Evolutionary conservation across 2,113 vertebrate species (phyloP).

Genomic region (Chloropsis hardwickii): DNA sequence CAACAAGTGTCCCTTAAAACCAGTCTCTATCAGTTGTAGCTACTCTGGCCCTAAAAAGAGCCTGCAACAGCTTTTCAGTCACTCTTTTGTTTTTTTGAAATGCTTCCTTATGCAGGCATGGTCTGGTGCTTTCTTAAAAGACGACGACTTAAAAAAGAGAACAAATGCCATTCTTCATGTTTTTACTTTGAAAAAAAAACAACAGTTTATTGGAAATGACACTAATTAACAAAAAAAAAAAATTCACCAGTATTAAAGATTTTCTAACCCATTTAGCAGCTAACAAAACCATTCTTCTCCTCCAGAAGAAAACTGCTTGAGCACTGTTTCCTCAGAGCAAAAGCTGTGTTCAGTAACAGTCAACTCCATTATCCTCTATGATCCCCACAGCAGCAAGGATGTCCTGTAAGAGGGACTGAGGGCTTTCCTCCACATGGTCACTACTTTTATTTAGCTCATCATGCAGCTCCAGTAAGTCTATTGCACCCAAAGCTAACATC

Average conservation of each 20-base stretch:
- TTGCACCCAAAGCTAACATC: slow-evolving; percentile 40
- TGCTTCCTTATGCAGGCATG: neutral
- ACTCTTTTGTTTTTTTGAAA: neutral
- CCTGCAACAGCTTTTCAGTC: neutral
- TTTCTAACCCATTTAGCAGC: neutral
- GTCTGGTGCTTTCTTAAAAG: neutral
- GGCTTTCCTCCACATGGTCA: slow-evolving; percentile 84
- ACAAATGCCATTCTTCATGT: neutral
- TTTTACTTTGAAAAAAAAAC: neutral
- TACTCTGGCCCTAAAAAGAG: neutral
- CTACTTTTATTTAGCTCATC: slow-evolving; percentile 79
- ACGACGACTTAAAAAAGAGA: neutral
- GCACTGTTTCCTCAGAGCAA: neutral
- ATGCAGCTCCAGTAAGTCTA: slow-evolving; percentile 77
- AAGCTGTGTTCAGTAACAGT: slow-evolving; percentile 78
- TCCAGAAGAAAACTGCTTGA: neutral
- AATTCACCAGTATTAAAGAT: neutral
- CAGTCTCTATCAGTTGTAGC: neutral
- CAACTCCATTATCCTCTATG: slow-evolving; percentile 72
- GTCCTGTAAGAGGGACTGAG: slow-evolving; percentile 88
- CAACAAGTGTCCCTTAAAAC: neutral
- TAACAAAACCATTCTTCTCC: neutral
- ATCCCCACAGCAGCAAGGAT: slow-evolving; percentile 76
- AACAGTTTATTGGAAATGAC: neutral
- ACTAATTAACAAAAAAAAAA: neutral